Evolutionary conservation across 2,797 vertebrate genomes (phyloP), one percentile per base, ranked within the genome.

Genomic region (Pangasius sanitwongsei): DNA sequence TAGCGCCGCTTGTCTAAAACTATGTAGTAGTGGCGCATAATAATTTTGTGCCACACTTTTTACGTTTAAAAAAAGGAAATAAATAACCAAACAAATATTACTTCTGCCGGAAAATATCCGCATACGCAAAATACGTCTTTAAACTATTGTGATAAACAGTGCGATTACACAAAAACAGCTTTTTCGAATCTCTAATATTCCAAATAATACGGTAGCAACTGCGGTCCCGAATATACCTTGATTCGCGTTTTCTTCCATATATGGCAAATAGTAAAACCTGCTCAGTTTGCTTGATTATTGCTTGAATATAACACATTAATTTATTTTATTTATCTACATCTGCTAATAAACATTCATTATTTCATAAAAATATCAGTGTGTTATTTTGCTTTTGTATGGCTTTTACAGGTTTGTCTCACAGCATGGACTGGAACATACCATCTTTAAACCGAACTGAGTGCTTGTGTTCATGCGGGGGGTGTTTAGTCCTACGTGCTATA

Each of bases 221-320:
- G 15, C 67, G 8, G 48, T 34, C 25, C 70, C 65, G 78, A 83
- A 78, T 70, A 83, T 91, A 80, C 89, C 67, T 91, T 84, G 90
- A 89, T 88, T 92, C 91, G 88, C 37, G 74, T 89, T 92, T 92
- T 89, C 87, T 92, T 11, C 92, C 91, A 90, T 92, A 91, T 91
- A 91, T 91, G 90, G 92, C 87, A 72, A 91, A 90, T 88, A 83
- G 28, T 74, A n/a, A 44, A 65, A 70, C 6, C 8, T 53, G 34
- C 41, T 74, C 81, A 53, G 8, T 78, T n/a, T 44, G 48, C n/a
- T 37, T 69, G 41, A 25, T 20, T 82, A 81, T 34, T 72, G 15
- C 7, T 80, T 2, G 13, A 69, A 31, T 78, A 18, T 61, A 18
- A 31, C 28, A 15, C 4, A 5, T 5, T 28, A 37, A 1, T 0